Conservation (phyloP, 1,140 invertebrate genomes). For the Sycophila sp. region DNA sequence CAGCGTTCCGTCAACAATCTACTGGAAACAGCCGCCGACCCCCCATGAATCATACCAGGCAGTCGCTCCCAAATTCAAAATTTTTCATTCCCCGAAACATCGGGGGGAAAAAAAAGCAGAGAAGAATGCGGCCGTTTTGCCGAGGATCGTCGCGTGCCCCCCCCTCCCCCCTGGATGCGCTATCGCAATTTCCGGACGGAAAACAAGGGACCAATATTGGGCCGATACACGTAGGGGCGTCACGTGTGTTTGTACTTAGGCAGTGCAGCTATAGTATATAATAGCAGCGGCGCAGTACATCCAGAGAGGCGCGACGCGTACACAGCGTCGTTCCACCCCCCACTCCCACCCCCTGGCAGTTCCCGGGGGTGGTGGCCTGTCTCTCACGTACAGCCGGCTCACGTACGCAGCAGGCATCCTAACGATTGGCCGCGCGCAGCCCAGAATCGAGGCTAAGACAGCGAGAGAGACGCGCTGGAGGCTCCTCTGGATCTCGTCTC, state of each 20-base stretch:
- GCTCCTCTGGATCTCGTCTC: not conserved
- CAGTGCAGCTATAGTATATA: not conserved
- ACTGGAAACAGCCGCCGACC: no score
- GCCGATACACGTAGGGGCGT: not conserved
- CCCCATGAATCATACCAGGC: no score
- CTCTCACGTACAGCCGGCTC: not conserved
- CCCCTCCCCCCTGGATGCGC: no score
- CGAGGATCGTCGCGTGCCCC: not conserved
- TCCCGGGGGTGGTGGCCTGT: not conserved
- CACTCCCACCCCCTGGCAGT: not conserved
- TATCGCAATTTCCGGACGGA: not conserved
- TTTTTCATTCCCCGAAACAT: not conserved
- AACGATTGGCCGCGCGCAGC: not conserved
- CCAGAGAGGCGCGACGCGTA: not conserved
- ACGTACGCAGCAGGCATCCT: not conserved
- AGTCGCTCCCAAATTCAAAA: not conserved
- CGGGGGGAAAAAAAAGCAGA: not conserved
- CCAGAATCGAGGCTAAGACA: not conserved
- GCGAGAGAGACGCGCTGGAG: no score
- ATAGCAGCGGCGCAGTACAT: conserved; percentile 3
- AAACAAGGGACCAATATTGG: not conserved
- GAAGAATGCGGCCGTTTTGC: not conserved
- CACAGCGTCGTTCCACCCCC: not conserved
- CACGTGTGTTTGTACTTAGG: conserved; percentile 28
- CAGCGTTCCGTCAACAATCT: no score